A percentile compares a stretch with the other conserved stretches of the same genome.
Conservation (phyloP, 2,888 invertebrate species). For the Tetragonisca angustula region DNA sequence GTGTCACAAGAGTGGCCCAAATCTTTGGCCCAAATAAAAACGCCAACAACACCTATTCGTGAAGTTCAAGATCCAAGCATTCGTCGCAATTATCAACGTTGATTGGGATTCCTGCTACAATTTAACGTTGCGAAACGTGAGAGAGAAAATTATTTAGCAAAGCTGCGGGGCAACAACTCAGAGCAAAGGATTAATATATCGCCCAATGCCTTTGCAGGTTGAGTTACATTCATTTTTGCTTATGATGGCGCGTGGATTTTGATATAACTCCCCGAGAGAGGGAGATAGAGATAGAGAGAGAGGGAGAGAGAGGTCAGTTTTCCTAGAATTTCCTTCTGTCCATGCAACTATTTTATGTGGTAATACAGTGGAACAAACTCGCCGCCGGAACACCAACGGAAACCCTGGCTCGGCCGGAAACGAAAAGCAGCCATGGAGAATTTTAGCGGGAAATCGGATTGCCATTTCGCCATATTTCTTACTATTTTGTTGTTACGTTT, state of each 20-base stretch:
- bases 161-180: neutral
- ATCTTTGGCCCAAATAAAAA: too few species aligned
- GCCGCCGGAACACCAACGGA: slow-evolving; percentile 32
- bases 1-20: too few species aligned
- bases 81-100: too few species aligned
- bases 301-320: slow-evolving; percentile 14
- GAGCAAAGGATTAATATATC: neutral
- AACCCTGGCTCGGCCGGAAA: slow-evolving; percentile 34
- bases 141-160: neutral
- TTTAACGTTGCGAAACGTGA: neutral
- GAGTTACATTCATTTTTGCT: slow-evolving; percentile 28
- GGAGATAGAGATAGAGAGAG: neutral
- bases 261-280: slow-evolving; percentile 11
- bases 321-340: slow-evolving; percentile 36
- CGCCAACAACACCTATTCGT: too few species aligned
- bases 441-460: slow-evolving; percentile 51
- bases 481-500: slow-evolving; percentile 24
- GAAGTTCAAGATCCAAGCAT: too few species aligned
- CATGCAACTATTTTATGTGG: slow-evolving; percentile 43
- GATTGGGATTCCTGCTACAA: too few species aligned
- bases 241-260: slow-evolving; percentile 3
- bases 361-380: slow-evolving; percentile 51
- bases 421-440: slow-evolving; percentile 43
- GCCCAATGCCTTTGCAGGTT: neutral
- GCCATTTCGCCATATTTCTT: slow-evolving; percentile 20